Evolutionary conservation across 2,888 invertebrate genomes (phyloP), one percentile per base, ranked within the genome.

Genomic region (Deilephila elpenor): DNA sequence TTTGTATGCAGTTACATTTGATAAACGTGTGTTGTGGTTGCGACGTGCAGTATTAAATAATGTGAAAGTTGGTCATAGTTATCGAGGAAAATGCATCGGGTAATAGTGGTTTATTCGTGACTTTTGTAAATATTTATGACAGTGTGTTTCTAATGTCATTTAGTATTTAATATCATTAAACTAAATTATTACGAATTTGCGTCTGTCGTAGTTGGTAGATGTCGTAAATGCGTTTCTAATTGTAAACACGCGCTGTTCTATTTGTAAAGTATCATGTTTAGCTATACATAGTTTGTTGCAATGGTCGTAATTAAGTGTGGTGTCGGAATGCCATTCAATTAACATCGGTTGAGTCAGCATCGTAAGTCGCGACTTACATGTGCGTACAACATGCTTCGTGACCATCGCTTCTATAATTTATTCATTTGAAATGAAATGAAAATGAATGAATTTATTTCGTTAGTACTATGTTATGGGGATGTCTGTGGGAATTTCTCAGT

Each of bases 301-400:
- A 74, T 74, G 73, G 70, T 73, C 70, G 53, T 77, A 78, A 78
- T 78, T 74, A 79, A 77, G 51, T 73, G 70, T 53, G 61, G 56
- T 75, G 75, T 70, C 64, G 74, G 78, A 78, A 76, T 82, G 83
- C 75, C 56, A 72, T 76, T 79, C 74, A 78, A 81, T 80, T 80
- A 75, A 76, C 71, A 78, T 79, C 62, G 74, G 75, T 73, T 79
- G 78, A 79, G 73, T 82, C 76, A 81, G 74, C 71, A 37, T 37
- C 53, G 75, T 74, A 61, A 72, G 61, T 25, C 60, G 75, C 74
- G 29, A 67, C 53, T 25, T 61, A 37, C 71, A 70, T 71, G 59
- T 73, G n/a, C 67, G 51, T 51, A 51, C 67, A 67, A 51, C n/a
- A 59, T 34, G 53, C 34, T 53, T 53, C 67, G 67, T 44, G 37